Conservation (phyloP, 2,888 invertebrate species). For the Adelphocoris suturalis region DNA sequence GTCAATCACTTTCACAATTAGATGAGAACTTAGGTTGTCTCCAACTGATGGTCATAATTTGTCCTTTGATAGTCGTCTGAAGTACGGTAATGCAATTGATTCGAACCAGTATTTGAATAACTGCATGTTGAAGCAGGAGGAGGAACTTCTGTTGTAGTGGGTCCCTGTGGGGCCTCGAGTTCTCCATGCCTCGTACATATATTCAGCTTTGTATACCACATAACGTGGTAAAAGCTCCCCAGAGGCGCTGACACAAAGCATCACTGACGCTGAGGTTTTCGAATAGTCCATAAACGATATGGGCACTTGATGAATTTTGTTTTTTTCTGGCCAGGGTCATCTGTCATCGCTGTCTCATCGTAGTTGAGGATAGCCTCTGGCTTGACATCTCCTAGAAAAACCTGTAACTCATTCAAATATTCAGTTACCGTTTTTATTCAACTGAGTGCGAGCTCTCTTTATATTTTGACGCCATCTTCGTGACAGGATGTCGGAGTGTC, state of each 20-base stretch:
- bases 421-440: too few relatives aligned
- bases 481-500: too few relatives aligned
- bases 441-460: too few relatives aligned
- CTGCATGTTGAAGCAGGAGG: conserved; percentile 77
- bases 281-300: too few relatives aligned
- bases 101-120: conserved; percentile 77
- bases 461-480: too few relatives aligned
- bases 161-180: conserved; percentile 77
- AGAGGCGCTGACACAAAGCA: conserved; percentile 78
- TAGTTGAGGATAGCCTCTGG: conserved; percentile 77
- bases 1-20: conserved; percentile 75
- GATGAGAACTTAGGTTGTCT: conserved; percentile 77
- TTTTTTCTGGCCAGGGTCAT: conserved; percentile 75
- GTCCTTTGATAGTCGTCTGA: conserved; percentile 74
- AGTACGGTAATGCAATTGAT: conserved; percentile 36
- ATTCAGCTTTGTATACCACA: conserved; percentile 77
- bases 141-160: conserved; percentile 77
- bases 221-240: conserved; percentile 77
- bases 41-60: conserved; percentile 77
- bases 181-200: conserved; percentile 77
- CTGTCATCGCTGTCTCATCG: conserved; percentile 76
- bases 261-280: too few relatives aligned
- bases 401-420: background rate
- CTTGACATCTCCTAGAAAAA: conserved; percentile 71
- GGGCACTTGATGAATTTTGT: too few relatives aligned